Evolutionary conservation across 2,113 vertebrate species (phyloP), one percentile per base, ranked within the genome.

Genomic region (Mus pahari): DNA sequence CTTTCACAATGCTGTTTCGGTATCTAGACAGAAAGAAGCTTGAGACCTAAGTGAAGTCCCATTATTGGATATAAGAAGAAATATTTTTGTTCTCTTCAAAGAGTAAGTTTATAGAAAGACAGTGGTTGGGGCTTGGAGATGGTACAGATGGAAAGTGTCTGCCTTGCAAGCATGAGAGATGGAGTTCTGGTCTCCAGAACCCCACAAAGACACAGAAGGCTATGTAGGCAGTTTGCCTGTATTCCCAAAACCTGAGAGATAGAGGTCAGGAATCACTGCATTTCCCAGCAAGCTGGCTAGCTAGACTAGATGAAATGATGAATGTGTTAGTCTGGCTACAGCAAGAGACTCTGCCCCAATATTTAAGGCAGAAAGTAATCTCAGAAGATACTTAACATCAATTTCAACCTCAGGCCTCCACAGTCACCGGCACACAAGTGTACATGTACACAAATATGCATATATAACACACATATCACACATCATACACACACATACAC

Each of bases 11-110:
- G 84, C 16, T 71, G 9, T 86, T 91, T 73, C 82, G 50, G 93
- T 60, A 77, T 48, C n/a, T 22, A 71, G 31, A 78, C n/a, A 22
- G 19, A 94, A 94, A 79, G 42, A 11, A 73, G 73, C 48, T 1
- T 79, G 24, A 90, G 50, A 62, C 16, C n/a, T 91, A 86, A 86
- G 93, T 89, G 45, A 60, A 87, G 53, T 91, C 36, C 24, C n/a
- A 26, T 14, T 78, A 14, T 5, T 14, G 1, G 70, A 26, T 70
- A 50, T 68, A 92, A 89, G 48, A 20, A 87, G 45, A 82, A 36
- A 90, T 19, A 7, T 91, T 94, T 89, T 68, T 71, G 5, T 83
- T 91, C 50, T 96, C 33, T 86, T 39, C 24, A 86, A 96, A 94
- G 1, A 48, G 31, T 36, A 94, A 84, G 17, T 92, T 93, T 89